phyloP scores from a whole-genome alignment of 2,888 invertebrate species.

The Strigamia transsilvanica region DNA sequence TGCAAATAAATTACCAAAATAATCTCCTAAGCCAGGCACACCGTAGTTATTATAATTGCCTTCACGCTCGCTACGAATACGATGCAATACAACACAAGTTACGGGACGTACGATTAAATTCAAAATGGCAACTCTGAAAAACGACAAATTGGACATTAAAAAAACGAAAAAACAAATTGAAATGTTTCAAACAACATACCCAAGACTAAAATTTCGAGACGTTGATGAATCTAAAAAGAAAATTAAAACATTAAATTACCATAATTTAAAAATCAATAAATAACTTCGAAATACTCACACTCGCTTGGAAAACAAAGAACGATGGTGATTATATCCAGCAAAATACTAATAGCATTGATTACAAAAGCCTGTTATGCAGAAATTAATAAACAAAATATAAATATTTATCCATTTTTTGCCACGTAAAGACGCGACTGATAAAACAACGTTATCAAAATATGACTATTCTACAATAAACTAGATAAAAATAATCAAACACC shows the following conservation, averaged over 20 bases:
- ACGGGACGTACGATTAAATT: constrained; percentile 50
- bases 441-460: neutral
- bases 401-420: too few relatives aligned
- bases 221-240: constrained; percentile 1
- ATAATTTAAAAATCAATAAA: neutral
- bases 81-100: constrained; percentile 52
- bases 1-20: constrained; percentile 51
- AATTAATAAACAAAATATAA: constrained; percentile 49
- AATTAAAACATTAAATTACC: neutral
- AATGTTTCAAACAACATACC: neutral
- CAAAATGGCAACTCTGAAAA: constrained; percentile 50
- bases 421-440: too few relatives aligned
- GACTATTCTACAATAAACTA: neutral
- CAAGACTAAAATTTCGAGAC: neutral
- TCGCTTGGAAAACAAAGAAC: constrained; percentile 39
- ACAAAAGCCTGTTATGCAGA: constrained; percentile 15
- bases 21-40: constrained; percentile 51
- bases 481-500: constrained; percentile 54
- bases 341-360: constrained; percentile 50
- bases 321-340: constrained; percentile 52
- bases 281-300: neutral
- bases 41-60: constrained; percentile 53
- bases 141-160: neutral
- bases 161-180: neutral
- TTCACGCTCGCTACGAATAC: constrained; percentile 51